These are phyloP conservation scores for Balaeniceps rex DNA, from an alignment of 2,113 vertebrate genomes.

Conservation along the genomic window DNA sequence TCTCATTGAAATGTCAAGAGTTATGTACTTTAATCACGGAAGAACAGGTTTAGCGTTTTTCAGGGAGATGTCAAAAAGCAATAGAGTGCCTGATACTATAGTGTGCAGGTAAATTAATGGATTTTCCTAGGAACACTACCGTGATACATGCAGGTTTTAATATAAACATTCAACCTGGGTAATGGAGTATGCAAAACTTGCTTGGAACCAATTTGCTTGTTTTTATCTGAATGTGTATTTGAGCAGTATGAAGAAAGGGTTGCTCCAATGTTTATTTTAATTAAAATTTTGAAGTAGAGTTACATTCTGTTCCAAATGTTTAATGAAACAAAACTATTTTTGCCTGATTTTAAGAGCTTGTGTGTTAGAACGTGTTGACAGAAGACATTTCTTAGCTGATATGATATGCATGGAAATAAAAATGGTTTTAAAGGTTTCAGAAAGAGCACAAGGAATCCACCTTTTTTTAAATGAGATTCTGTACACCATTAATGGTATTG, in stretches of 20 bases:
- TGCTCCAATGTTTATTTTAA: neutral
- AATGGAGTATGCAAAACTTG: neutral
- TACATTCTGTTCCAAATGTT: neutral
- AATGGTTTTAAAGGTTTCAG: neutral
- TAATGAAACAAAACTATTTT: neutral
- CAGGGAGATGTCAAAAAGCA: neutral
- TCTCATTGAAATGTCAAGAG: neutral
- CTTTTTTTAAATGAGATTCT: neutral
- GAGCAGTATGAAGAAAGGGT: neutral
- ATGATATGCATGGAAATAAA: neutral
- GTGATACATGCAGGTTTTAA: neutral
- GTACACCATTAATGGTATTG: fast-evolving
- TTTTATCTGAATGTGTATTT: neutral
- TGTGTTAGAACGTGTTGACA: neutral
- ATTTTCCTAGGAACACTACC: fast-evolving
- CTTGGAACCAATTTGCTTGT: neutral
- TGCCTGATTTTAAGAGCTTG: neutral
- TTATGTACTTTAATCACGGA: fast-evolving
- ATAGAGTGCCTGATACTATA: fast-evolving
- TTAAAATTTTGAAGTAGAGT: neutral
- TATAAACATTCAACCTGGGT: neutral
- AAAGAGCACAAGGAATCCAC: neutral
- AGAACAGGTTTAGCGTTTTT: neutral
- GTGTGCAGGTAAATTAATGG: fast-evolving
- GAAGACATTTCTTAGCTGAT: neutral